Base-by-base conservation (phyloP, 2,888 invertebrate genomes). In the Mechanitis messenoides region DNA sequence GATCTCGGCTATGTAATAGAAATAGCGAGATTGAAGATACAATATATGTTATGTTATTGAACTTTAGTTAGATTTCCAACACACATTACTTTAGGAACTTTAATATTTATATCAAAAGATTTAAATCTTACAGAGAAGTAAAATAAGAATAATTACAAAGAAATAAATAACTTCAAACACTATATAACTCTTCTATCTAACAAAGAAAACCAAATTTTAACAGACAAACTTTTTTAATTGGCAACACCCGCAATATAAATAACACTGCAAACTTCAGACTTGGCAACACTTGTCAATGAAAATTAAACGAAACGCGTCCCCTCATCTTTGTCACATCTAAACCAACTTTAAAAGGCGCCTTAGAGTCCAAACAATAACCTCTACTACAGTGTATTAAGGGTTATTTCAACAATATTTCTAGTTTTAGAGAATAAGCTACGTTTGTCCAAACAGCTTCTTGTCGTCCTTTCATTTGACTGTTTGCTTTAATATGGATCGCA, bases 271-370 rank as follows among this genome's bases (percentile, higher is more conserved):
- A 71, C 63, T 66, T 64, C 60, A 61, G 62, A 60, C 59, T 67
- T 69, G 63, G 68, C 75, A 68, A 76, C 77, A 76, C 76, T 81
- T 78, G 78, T 80, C 83, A 83, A 82, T 83, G 83, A 78, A 81
- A 84, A 84, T 84, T 82, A 82, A 85, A 83, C 80, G 76, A 74
- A 77, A 77, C 76, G 68, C 74, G 75, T 67, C 81, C 80, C 78
- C 77, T 80, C 78, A 80, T 83, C 81, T 82, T 78, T 81, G 80
- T 84, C 80, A 78, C 80, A 75, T 77, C 61, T 63, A 60, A 62
- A 58, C 46, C 50, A 50, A 50, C 50, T 31, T 50, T 50, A 50
- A 50, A 2, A 50, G 31, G 7, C 28, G 3, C 6, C 31, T 31
- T 31, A 50, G 31, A 28, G 31, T 50, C 9, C 31, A 50, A 31